Conservation (phyloP, 1,140 invertebrate species). For the Sesamia nonagrioides region DNA sequence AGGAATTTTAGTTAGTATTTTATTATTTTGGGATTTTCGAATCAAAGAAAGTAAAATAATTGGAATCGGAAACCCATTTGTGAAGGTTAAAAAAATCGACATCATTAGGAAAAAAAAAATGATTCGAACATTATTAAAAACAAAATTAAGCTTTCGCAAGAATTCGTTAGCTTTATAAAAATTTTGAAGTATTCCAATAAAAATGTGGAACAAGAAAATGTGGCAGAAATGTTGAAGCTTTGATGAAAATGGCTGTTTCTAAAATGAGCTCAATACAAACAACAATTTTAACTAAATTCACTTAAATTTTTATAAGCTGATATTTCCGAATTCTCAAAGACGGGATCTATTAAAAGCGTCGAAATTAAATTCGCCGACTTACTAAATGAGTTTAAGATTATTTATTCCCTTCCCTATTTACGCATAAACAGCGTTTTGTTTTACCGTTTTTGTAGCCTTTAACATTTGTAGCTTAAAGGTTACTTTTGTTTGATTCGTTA, state of each 20-base stretch:
- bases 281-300: constrained; percentile 36
- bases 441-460: constrained; percentile 41
- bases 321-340: constrained; percentile 39
- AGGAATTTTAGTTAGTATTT: not conserved
- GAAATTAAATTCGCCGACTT: constrained; percentile 49
- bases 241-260: not conserved
- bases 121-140: not conserved
- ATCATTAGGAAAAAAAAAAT: no score
- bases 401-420: constrained; percentile 66
- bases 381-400: constrained; percentile 58
- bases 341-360: constrained; percentile 46
- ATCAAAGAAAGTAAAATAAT: not conserved
- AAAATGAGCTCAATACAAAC: constrained; percentile 35
- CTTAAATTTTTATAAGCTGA: constrained; percentile 35
- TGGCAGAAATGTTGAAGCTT: not conserved
- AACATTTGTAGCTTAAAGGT: constrained; percentile 32
- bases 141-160: not conserved
- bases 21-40: not conserved
- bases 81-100: no score
- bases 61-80: no score
- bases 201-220: not conserved
- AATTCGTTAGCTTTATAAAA: constrained; percentile 1
- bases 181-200: constrained; percentile 7
- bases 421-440: constrained; percentile 43
- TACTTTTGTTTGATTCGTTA: constrained; percentile 5